Evolutionary conservation across 53 echinoderm and acorn worm species (phyloP), one percentile per base, ranked within the genome.

Genomic region (Patiria pectinifera): DNA sequence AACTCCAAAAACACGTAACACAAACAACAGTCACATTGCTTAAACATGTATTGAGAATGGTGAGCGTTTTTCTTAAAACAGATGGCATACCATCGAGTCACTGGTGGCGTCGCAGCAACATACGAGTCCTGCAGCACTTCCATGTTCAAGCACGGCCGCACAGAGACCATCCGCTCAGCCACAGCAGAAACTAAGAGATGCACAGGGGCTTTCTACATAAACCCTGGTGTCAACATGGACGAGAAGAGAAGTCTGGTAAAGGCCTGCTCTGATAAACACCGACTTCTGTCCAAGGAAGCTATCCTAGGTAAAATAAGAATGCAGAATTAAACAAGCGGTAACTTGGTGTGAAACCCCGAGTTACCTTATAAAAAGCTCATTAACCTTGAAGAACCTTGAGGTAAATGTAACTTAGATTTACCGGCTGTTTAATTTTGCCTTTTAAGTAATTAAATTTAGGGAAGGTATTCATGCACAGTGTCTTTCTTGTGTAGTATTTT

Each of bases 101-200:
- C 96, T 14, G 96, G 98, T 1, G 61, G 43, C 16, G 95, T 95
- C 2, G 90, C 91, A 4, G 91, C 96, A 11, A 98, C 99, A 11
- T 98, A 98, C 80, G 99, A 98, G 71, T 98, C 99, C 14, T 98
- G 99, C 82, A 97, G 96, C 79, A 98, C 99, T n/a, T 97, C 99
- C n/a, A 95, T 96, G 43, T 98, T 97, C 90, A 98, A 96, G 71
- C 99, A 98, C 71, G 99, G 99, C 45, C 92, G 99, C 3, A 98
- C 99, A 7, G 99, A 98, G 79, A 98, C 99, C 23, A 93, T 98
- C 25, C 92, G 99, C 4, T 95, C 99, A 18, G 99, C 96, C 22
- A 98, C 99, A 9, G 71, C 71, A 62, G 96, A 98, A 71, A 98
- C 99, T 5, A 91, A 91, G 62, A 79, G 60, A 6, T 97, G 95